Conservation (phyloP, 1,140 invertebrate species). For the Zaprionus ornatus region DNA sequence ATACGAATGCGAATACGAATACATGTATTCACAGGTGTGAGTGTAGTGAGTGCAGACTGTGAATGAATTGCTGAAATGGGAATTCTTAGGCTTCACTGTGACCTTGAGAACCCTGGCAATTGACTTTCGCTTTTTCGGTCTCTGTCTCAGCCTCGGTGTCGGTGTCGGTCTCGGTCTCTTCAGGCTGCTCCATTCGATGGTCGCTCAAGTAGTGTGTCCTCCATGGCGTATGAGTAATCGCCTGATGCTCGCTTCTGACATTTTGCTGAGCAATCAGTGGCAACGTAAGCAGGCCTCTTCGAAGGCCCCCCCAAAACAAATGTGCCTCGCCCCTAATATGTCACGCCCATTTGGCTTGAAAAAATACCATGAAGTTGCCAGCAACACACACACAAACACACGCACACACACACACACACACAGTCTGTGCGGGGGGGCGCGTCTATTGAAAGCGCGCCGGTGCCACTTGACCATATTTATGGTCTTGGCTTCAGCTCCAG, state of each 20-base stretch:
- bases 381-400: conserved; percentile 7
- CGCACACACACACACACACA: background rate
- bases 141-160: background rate
- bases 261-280: conserved; percentile 20
- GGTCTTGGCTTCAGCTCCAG: conserved; percentile 1
- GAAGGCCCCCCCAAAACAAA: conserved; percentile 15
- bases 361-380: background rate
- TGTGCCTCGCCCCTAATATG: conserved; percentile 12
- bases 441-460: conserved; percentile 44
- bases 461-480: conserved; percentile 51
- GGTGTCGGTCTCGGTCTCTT: background rate
- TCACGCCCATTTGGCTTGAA: conserved; percentile 37
- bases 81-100: conserved; percentile 13
- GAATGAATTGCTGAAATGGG: conserved; percentile 20
- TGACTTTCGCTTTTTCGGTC: conserved; percentile 34
- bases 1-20: conserved; percentile 2
- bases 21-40: conserved; percentile 7
- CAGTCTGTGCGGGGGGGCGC: conserved; percentile 37
- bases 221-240: conserved; percentile 15
- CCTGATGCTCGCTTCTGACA: background rate
- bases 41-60: conserved; percentile 13
- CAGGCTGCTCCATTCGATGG: background rate
- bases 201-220: background rate
- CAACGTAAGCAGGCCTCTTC: background rate
- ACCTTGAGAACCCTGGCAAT: conserved; percentile 34